Evolutionary conservation across 2,797 vertebrate species (phyloP).

Genomic region (Peromyscus melanophrys): DNA sequence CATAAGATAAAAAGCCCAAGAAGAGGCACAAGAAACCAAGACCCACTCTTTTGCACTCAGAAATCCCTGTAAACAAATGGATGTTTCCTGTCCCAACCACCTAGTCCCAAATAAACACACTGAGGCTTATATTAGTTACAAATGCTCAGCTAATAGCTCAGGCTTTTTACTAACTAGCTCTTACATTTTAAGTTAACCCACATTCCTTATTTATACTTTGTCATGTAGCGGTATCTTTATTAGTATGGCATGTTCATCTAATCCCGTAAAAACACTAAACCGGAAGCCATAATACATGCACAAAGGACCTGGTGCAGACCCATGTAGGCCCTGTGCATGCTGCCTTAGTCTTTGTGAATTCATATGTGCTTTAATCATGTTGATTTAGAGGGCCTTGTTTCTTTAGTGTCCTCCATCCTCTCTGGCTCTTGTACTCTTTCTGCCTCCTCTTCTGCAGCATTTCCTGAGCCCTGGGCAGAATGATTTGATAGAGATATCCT

Average conservation of each 20-base stretch:
- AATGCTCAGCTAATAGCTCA: too few species aligned
- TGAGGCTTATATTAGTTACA: too few species aligned
- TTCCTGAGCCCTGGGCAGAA: background rate
- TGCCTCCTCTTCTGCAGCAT: background rate
- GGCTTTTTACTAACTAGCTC: too few species aligned
- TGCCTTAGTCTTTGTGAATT: background rate
- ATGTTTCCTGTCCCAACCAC: too few species aligned
- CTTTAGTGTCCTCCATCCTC: background rate
- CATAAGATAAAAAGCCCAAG: background rate
- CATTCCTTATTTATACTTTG: too few species aligned
- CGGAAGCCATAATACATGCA: background rate
- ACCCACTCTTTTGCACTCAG: background rate
- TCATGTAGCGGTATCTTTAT: too few species aligned
- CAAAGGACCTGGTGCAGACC: background rate
- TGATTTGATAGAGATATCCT: background rate
- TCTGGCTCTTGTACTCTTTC: background rate
- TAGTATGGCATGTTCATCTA: too few species aligned
- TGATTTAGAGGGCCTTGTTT: background rate
- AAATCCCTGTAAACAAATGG: background rate
- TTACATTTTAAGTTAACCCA: too few species aligned
- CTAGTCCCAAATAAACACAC: too few species aligned
- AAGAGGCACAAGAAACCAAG: background rate
- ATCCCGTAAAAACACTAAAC: background rate
- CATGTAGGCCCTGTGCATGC: background rate
- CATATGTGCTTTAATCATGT: background rate